These are phyloP conservation scores for Rhagophthalmus giganteus DNA, from an alignment of 2,888 invertebrate genomes.

Conservation along the genomic window DNA sequence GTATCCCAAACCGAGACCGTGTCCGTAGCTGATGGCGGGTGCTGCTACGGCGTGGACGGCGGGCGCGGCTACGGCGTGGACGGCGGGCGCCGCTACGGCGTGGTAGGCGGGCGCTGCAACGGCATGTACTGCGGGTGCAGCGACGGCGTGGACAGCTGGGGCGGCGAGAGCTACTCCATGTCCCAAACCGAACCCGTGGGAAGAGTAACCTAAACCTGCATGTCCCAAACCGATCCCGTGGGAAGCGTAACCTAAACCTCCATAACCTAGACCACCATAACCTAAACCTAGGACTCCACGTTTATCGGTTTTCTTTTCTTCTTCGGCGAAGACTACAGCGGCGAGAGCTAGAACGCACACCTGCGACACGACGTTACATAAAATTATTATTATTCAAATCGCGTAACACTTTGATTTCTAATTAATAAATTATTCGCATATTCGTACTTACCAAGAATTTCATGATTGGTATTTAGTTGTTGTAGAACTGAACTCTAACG, in stretches of 20 bases:
- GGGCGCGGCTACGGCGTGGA: conserved; percentile 23
- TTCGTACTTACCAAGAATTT: conserved; percentile 37
- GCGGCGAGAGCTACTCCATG: conserved; percentile 16
- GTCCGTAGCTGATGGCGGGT: conserved; percentile 14
- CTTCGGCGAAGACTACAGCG: conserved; percentile 30
- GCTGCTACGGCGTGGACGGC: conserved; percentile 18
- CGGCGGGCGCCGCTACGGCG: conserved; percentile 17
- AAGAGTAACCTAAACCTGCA: conserved; percentile 36
- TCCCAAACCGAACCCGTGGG: conserved; percentile 25
- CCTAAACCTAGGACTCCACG: conserved; percentile 38
- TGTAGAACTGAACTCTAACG: conserved; percentile 20
- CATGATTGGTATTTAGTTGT: conserved; percentile 25
- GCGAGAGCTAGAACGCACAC: conserved; percentile 28
- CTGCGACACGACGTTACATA: no score
- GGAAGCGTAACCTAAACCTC: no score
- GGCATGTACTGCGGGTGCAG: conserved; percentile 20
- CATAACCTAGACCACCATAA: conserved; percentile 30
- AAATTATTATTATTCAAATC: neutral
- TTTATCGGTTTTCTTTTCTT: conserved; percentile 39
- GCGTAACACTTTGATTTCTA: neutral
- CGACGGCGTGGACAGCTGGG: conserved; percentile 19
- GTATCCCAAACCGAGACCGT: conserved; percentile 1
- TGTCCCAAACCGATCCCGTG: no score
- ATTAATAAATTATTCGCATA: no score
- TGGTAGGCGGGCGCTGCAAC: conserved; percentile 19